phyloP scores from a whole-genome alignment of 2,888 invertebrate species.

The Chymomyza amoena region DNA sequence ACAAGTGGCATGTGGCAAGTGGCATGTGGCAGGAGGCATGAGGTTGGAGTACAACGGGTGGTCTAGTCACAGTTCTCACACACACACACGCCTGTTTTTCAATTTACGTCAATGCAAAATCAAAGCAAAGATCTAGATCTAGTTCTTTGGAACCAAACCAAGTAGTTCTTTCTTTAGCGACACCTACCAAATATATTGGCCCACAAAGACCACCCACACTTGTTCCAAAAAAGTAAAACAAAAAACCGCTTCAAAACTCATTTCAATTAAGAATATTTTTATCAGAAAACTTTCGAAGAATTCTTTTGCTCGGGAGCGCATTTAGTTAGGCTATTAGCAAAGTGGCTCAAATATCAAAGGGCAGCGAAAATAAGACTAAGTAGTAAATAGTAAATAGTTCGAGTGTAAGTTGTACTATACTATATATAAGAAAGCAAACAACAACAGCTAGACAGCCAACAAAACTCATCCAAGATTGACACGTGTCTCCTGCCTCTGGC shows the following conservation, averaged over 20 bases:
- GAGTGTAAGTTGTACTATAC: background rate
- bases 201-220: slow-evolving; percentile 54
- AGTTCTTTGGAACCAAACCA: background rate
- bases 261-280: slow-evolving; percentile 67
- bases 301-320: background rate
- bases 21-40: slow-evolving; percentile 26
- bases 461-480: background rate
- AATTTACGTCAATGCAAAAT: slow-evolving; percentile 68
- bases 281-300: slow-evolving; percentile 30
- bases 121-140: slow-evolving; percentile 61
- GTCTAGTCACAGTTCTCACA: slow-evolving; percentile 21
- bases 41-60: background rate
- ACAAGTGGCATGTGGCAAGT: slow-evolving; percentile 41
- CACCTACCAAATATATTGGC: background rate
- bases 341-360: slow-evolving; percentile 74
- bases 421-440: background rate
- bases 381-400: background rate
- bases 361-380: slow-evolving; percentile 17
- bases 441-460: background rate
- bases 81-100: slow-evolving; percentile 37
- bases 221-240: slow-evolving; percentile 7
- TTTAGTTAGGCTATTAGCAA: slow-evolving; percentile 66
- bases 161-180: background rate
- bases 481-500: background rate
- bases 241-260: background rate